Percentiles rank a stretch among this genome's conserved stretches.
Conservation (phyloP, 2,113 vertebrate species). For the Vimba vimba region DNA sequence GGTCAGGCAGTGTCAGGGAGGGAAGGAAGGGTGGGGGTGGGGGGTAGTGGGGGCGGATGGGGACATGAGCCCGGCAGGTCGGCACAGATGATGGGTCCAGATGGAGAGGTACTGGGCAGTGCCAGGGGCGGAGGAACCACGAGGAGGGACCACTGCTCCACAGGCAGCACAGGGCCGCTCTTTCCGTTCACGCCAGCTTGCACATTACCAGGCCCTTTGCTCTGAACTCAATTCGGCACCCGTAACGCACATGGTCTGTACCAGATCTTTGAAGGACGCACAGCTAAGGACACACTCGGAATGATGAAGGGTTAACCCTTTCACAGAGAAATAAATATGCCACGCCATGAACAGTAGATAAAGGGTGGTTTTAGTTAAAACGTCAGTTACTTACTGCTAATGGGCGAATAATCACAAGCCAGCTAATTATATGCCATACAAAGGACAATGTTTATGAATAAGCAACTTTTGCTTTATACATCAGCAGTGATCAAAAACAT, state of each 20-base stretch:
- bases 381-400: constrained; percentile 5
- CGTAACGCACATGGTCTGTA: constrained; percentile 16
- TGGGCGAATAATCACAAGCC: background rate
- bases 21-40: background rate
- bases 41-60: background rate
- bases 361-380: background rate
- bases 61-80: constrained; percentile 43
- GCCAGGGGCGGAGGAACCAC: constrained; percentile 52
- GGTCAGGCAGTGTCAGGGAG: constrained; percentile 21
- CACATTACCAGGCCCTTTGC: constrained; percentile 43
- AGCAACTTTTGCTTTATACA: background rate
- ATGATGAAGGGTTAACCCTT: constrained; percentile 6
- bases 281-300: constrained; percentile 13
- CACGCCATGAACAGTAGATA: background rate
- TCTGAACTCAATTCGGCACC: constrained; percentile 44
- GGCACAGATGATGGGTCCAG: constrained; percentile 56
- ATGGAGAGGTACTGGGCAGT: constrained; percentile 55
- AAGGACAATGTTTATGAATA: background rate
- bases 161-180: constrained; percentile 39
- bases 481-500: background rate
- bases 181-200: constrained; percentile 44
- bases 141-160: constrained; percentile 40
- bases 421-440: background rate
- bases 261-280: constrained; percentile 35
- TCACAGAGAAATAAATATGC: background rate